phyloP scores from a whole-genome alignment of 2,888 invertebrate species.

The Heliconius cydno region DNA sequence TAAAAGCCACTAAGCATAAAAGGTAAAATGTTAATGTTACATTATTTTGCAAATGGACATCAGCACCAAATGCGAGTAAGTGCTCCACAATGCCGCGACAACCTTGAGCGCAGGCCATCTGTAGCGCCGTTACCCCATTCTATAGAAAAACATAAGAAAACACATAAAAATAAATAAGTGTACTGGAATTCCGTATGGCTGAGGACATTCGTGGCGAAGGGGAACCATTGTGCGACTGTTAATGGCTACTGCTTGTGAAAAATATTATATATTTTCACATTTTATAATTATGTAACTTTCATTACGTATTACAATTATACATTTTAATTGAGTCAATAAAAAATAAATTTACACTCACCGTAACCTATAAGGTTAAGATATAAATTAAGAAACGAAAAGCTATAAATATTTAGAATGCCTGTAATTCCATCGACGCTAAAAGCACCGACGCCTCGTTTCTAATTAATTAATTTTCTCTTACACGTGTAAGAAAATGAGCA shows the following conservation, averaged over 20 bases:
- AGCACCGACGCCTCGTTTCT: background rate
- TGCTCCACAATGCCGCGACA: constrained; percentile 87
- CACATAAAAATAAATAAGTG: background rate
- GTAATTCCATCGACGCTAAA: background rate
- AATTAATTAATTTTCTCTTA: constrained; percentile 2
- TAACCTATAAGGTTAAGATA: background rate
- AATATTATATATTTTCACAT: too few relatives aligned
- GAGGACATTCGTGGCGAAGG: too few relatives aligned
- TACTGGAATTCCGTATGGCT: background rate
- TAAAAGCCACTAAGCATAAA: background rate
- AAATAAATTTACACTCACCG: background rate
- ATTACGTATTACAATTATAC: too few relatives aligned
- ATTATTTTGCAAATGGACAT: constrained; percentile 86
- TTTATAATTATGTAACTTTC: too few relatives aligned
- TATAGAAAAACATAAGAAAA: constrained; percentile 55
- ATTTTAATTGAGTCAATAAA: too few relatives aligned
- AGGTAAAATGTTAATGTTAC: constrained; percentile 65
- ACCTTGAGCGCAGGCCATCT: constrained; percentile 87
- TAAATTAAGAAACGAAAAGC: background rate
- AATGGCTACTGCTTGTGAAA: too few relatives aligned
- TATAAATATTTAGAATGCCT: background rate
- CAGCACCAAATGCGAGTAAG: constrained; percentile 85
- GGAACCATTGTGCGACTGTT: too few relatives aligned
- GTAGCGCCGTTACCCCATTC: constrained; percentile 87
- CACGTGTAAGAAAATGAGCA: constrained; percentile 11